phyloP scores from a whole-genome alignment of 2,113 vertebrate genomes.

The Lepisosteus osseus region DNA sequence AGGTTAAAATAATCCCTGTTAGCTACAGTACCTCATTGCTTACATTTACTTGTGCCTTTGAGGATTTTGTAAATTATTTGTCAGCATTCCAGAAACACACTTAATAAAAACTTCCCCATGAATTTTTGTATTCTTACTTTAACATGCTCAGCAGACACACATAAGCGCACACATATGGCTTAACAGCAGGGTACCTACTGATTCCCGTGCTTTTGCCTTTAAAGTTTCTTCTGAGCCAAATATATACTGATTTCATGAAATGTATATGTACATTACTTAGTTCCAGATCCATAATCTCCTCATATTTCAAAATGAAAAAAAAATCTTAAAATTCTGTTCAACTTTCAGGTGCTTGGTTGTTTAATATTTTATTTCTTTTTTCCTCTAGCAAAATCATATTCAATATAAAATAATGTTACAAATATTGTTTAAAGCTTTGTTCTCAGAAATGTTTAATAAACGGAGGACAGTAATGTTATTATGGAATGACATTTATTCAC shows the following conservation, averaged over 20 bases:
- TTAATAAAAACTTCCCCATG: slow-evolving; percentile 5
- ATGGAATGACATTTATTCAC: too few species aligned
- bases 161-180: slow-evolving; percentile 9
- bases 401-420: too few species aligned
- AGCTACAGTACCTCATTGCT: neutral
- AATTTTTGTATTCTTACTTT: neutral
- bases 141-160: slow-evolving; percentile 7
- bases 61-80: neutral
- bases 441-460: too few species aligned
- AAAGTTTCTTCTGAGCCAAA: slow-evolving; percentile 5
- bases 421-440: too few species aligned
- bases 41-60: neutral
- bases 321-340: too few species aligned
- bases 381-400: neutral
- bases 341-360: neutral
- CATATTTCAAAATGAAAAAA: slow-evolving; percentile 3
- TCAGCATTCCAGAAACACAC: slow-evolving; percentile 4
- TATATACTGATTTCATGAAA: neutral
- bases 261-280: neutral
- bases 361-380: neutral
- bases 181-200: slow-evolving; percentile 6
- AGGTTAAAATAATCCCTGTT: neutral
- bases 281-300: neutral
- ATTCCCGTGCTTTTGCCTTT: neutral
- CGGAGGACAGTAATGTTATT: too few species aligned